phyloP scores from a whole-genome alignment of 1,140 invertebrate species.

The Temnothorax curvispinosus region DNA sequence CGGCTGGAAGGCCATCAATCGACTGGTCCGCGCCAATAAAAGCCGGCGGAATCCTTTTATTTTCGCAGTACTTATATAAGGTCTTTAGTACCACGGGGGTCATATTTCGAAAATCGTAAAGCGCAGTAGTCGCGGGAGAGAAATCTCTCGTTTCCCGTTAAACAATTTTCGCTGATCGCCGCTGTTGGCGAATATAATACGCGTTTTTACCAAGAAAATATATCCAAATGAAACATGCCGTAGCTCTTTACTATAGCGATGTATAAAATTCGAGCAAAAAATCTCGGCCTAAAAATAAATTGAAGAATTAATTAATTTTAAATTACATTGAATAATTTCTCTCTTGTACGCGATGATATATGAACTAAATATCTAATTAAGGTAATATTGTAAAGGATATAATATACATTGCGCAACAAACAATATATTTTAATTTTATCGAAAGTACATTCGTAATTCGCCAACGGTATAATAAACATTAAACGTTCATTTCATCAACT shows the following conservation, averaged over 20 bases:
- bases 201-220: not conserved
- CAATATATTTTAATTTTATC: not conserved
- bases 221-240: not conserved
- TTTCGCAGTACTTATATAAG: constrained; percentile 32
- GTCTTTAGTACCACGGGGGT: constrained; percentile 22
- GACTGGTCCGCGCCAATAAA: constrained; percentile 46
- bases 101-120: constrained; percentile 55
- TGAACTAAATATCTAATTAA: not conserved
- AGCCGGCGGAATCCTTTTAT: constrained; percentile 43
- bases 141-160: constrained; percentile 15
- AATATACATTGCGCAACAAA: not conserved
- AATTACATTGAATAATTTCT: not conserved
- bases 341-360: not conserved
- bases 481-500: too few species aligned
- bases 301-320: not conserved
- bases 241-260: not conserved
- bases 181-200: not conserved
- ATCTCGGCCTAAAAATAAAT: not conserved
- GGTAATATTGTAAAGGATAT: not conserved
- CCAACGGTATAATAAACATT: too few species aligned
- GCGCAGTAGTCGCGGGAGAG: constrained; percentile 11
- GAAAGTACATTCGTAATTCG: too few species aligned
- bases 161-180: not conserved
- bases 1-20: constrained; percentile 41
- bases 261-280: not conserved